These are phyloP conservation scores for Lepus americanus DNA, from an alignment of 2,113 vertebrate genomes.

Conservation along the genomic window DNA sequence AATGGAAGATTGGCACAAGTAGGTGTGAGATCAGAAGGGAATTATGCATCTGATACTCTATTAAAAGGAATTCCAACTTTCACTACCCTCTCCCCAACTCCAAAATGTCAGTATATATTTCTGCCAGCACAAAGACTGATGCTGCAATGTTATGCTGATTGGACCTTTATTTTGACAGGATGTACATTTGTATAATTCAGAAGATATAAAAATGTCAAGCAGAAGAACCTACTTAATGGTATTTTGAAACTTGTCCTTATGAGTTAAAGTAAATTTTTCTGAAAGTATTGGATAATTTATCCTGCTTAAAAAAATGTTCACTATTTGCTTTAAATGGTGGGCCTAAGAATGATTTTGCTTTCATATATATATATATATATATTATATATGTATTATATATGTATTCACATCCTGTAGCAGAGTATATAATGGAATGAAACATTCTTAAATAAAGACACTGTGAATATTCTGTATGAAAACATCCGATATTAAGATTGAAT, in stretches of 20 bases:
- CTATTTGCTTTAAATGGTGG: constrained; percentile 26
- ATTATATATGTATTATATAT: background rate
- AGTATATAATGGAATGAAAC: too few species aligned
- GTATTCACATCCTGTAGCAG: background rate
- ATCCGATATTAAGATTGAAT: background rate
- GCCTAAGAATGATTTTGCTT: background rate
- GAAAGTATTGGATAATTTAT: constrained; percentile 21
- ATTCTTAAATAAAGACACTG: too few species aligned
- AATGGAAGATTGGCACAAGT: background rate
- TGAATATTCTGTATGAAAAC: background rate
- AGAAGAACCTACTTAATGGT: background rate
- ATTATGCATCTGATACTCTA: constrained; percentile 12
- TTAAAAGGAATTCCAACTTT: constrained; percentile 65
- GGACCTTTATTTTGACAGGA: constrained; percentile 50
- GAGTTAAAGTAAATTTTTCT: constrained; percentile 38
- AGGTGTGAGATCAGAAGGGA: constrained; percentile 60
- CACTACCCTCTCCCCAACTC: background rate
- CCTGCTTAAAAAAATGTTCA: constrained; percentile 45
- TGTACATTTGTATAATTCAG: constrained; percentile 42
- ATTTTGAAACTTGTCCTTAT: background rate
- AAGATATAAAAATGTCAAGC: background rate
- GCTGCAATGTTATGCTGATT: constrained; percentile 4
- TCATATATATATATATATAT: background rate
- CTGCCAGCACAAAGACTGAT: constrained; percentile 51
- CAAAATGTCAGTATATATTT: constrained; percentile 42